A percentile compares a stretch with the other conserved stretches of the same genome.
phyloP scores from a whole-genome alignment of 1,140 invertebrate genomes.

The Drosophila guanche region DNA sequence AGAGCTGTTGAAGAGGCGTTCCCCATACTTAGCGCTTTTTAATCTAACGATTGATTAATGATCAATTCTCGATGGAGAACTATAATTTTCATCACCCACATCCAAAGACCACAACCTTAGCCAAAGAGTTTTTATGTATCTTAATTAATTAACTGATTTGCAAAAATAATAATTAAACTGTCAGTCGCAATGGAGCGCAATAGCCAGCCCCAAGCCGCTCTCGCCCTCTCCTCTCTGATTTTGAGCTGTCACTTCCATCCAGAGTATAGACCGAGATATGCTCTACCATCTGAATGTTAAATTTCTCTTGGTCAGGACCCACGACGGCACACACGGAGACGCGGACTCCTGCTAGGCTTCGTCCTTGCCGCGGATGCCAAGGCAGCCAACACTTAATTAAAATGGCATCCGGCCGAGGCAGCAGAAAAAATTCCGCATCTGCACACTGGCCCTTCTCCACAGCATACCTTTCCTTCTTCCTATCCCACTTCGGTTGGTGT shows the following conservation, averaged over 20 bases:
- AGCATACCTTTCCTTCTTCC: slow-evolving; percentile 20
- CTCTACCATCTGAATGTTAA: slow-evolving; percentile 62
- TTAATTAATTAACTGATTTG: slow-evolving; percentile 75
- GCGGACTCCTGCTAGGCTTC: slow-evolving; percentile 33
- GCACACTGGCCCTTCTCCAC: slow-evolving; percentile 15
- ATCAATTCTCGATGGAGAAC: slow-evolving; percentile 1
- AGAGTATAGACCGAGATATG: slow-evolving; percentile 2
- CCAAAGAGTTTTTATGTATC: slow-evolving; percentile 26
- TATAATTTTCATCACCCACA: slow-evolving; percentile 4
- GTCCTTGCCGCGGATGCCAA: slow-evolving; percentile 36
- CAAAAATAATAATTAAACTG: slow-evolving; percentile 77
- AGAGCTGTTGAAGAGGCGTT: too few relatives aligned
- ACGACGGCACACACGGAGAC: slow-evolving; percentile 28
- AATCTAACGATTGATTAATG: not conserved
- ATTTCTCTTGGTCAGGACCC: slow-evolving; percentile 56
- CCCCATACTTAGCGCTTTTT: too few relatives aligned
- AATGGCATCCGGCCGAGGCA: slow-evolving; percentile 70
- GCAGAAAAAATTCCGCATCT: slow-evolving; percentile 47
- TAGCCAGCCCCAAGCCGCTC: slow-evolving; percentile 29
- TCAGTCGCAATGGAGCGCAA: slow-evolving; percentile 53
- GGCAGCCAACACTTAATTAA: slow-evolving; percentile 75
- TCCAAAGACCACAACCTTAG: not conserved
- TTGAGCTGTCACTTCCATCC: not conserved
- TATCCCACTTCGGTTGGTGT: slow-evolving; percentile 44
- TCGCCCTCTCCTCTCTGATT: slow-evolving; percentile 9